A percentile compares a stretch with the other conserved stretches of the same genome.
Evolutionary conservation across 1,140 invertebrate genomes (phyloP).

Genomic region (Drosophila albomicans): DNA sequence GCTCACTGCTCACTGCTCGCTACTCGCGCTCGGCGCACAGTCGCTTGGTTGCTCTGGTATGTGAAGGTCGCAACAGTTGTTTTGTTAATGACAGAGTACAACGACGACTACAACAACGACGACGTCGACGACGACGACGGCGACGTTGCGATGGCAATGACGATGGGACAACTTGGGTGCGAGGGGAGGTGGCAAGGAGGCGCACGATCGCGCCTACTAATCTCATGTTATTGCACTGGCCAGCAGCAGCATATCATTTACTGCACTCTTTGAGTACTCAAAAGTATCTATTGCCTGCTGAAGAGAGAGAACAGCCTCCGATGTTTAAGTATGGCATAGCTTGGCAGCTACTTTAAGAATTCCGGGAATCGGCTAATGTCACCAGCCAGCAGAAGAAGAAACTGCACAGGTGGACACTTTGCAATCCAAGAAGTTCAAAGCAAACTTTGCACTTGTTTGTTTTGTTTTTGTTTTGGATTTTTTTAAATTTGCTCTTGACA

Average conservation of each 20-base stretch:
- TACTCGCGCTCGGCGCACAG: conserved; percentile 63
- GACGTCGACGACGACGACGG: conserved; percentile 1
- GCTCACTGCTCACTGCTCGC: conserved; percentile 22
- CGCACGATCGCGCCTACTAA: conserved; percentile 32
- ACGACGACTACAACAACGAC: conserved; percentile 45
- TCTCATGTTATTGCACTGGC: conserved; percentile 8
- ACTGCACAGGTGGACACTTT: conserved; percentile 78
- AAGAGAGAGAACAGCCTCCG: neutral
- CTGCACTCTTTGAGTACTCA: conserved; percentile 1
- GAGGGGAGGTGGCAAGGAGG: conserved; percentile 5
- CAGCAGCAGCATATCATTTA: conserved; percentile 8
- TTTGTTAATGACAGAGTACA: conserved; percentile 84
- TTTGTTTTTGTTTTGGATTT: conserved; percentile 6
- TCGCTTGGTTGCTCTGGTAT: conserved; percentile 80
- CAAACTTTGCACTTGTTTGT: conserved; percentile 56
- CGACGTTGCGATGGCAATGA: conserved; percentile 33
- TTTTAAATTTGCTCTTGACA: conserved; percentile 68
- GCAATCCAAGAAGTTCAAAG: conserved; percentile 49
- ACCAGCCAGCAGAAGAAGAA: conserved; percentile 60
- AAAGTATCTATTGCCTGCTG: conserved; percentile 31
- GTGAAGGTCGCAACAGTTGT: conserved; percentile 85
- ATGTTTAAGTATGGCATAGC: neutral
- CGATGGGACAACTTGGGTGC: neutral
- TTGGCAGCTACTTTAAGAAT: conserved; percentile 40
- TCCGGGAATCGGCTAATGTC: conserved; percentile 66